Conservation (phyloP, 2,113 vertebrate genomes). For the Microcebus ravelobensis region DNA sequence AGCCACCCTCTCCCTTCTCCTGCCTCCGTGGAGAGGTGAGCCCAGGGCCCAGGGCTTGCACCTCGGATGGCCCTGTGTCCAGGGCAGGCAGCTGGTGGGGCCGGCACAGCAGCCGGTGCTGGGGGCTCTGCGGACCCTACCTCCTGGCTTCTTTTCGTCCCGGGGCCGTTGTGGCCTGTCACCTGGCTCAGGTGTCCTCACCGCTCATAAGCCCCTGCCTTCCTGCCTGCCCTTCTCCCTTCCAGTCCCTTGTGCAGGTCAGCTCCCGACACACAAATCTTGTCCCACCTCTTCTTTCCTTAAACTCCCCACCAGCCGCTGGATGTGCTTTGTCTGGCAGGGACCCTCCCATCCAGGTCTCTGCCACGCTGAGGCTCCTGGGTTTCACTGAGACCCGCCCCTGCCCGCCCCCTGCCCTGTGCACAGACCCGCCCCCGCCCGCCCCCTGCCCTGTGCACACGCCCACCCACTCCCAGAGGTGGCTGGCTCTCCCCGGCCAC, state of each 20-base stretch:
- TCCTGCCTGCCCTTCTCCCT: neutral
- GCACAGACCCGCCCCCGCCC: too few relatives aligned
- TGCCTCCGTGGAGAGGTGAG: neutral
- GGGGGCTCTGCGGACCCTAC: neutral
- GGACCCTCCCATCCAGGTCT: neutral
- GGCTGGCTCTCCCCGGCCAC: neutral
- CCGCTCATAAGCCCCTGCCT: fast-evolving
- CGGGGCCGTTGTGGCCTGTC: neutral
- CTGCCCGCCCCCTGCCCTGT: neutral
- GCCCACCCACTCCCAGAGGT: neutral
- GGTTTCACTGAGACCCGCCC: too few relatives aligned
- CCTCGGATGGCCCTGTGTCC: neutral
- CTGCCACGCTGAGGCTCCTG: neutral
- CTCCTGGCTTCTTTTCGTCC: neutral
- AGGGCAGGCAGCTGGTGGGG: neutral
- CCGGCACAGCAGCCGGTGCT: neutral
- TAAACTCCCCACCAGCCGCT: neutral
- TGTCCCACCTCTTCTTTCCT: neutral
- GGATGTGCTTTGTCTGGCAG: neutral
- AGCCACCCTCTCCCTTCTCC: neutral
- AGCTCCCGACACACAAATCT: neutral
- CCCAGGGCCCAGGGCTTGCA: neutral
- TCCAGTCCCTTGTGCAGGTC: fast-evolving
- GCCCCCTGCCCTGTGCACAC: neutral
- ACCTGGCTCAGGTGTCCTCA: neutral